Evolutionary conservation across 2,797 vertebrate genomes (phyloP), one percentile per base, ranked within the genome.

Genomic region (Phylloscopus collybita): DNA sequence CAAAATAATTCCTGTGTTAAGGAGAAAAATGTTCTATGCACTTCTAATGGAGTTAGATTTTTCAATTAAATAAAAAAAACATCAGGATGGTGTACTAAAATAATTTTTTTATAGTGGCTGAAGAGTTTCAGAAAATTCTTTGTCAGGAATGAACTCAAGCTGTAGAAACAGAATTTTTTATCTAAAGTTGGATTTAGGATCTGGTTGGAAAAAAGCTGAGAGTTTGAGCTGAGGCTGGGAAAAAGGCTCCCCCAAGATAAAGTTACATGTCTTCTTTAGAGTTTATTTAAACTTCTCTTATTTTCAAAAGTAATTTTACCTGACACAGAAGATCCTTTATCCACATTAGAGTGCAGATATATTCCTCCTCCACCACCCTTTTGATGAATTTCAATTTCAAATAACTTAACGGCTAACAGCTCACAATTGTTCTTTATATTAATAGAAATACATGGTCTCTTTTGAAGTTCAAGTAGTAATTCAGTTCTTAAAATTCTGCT

Each of bases 321-420:
- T 93, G 80, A 60, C 66, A 66, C 16, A 69, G 88, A 96, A 88
- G 82, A 92, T 86, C 62, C 73, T 92, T 95, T 69, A 95, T 91
- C 62, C 86, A 75, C 93, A 96, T 97, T 97, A 96, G 87, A 96
- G 94, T 97, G 96, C 92, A 95, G 96, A 97, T 97, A 74, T 97
- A 97, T 97, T 97, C 97, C 97, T 95, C 97, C 97, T 91, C 94
- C 96, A 96, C 93, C 88, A 95, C 90, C 92, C 96, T 93, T 96
- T 67, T 95, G 91, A 97, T 96, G 73, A 95, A 96, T 96, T 96
- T 95, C 93, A 94, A 97, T 96, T 97, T 97, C 94, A 90, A 92
- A 95, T 93, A 96, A 86, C 84, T 84, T 86, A 97, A 94, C 1
- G 25, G 88, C 92, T 97, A 97, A 96, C 93, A 97, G 93, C 94